phyloP scores from a whole-genome alignment of 2,797 vertebrate genomes.

The Pipistrellus nathusii region DNA sequence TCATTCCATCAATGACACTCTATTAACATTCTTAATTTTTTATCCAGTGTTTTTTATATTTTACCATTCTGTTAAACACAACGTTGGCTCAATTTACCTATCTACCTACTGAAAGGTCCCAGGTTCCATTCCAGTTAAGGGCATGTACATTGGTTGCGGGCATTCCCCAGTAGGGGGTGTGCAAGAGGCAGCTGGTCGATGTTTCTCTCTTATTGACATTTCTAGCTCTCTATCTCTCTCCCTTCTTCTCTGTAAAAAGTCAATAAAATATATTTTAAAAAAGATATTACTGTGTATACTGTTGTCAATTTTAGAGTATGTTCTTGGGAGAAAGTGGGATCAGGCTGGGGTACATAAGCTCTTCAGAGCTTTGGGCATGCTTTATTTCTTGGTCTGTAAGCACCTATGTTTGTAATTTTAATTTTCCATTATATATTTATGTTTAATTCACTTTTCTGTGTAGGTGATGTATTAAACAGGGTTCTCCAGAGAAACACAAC shows the following conservation, averaged over 20 bases:
- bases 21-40: not conserved
- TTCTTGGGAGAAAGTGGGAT: not conserved
- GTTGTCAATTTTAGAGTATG: not conserved
- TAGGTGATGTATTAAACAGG: not conserved
- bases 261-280: not conserved
- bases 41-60: not conserved
- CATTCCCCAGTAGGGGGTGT: no score
- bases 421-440: not conserved
- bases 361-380: not conserved
- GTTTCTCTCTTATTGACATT: no score
- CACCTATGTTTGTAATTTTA: not conserved
- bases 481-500: no score
- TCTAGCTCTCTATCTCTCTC: no score
- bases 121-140: no score
- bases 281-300: not conserved
- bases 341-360: not conserved
- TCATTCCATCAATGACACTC: not conserved
- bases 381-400: slow-evolving; percentile 40
- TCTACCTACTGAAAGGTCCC: not conserved
- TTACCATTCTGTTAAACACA: not conserved
- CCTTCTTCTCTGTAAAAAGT: no score
- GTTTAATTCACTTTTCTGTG: slow-evolving; percentile 24
- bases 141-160: no score
- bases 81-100: not conserved
- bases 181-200: no score